Evolutionary conservation across 2,113 vertebrate genomes (phyloP).

Genomic region (Pteropus alecto): DNA sequence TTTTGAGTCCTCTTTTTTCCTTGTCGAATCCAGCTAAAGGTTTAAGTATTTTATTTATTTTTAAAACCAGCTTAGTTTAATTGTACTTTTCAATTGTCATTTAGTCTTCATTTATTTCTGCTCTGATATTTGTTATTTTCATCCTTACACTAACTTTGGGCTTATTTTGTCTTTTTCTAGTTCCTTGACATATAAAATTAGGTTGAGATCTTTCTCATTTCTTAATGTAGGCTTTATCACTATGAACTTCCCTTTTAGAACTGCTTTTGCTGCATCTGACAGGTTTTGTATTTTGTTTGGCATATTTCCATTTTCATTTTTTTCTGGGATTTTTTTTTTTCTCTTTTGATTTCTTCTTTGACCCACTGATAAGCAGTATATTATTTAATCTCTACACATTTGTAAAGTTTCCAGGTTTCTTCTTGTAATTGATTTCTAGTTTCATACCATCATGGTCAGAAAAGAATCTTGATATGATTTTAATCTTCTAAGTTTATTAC

Average conservation of each 20-base stretch:
- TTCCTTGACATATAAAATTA: neutral
- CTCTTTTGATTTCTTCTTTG: neutral
- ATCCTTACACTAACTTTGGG: neutral
- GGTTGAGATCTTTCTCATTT: neutral
- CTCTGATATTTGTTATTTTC: neutral
- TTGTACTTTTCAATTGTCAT: neutral
- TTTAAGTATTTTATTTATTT: neutral
- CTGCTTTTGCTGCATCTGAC: neutral
- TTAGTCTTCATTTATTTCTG: neutral
- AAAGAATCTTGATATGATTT: neutral
- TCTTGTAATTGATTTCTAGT: neutral
- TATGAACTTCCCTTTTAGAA: neutral
- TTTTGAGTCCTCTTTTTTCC: neutral
- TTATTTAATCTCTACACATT: neutral
- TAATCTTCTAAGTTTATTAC: neutral
- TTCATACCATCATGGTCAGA: neutral
- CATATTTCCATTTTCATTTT: neutral
- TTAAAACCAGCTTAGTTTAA: neutral
- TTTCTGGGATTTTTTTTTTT: neutral
- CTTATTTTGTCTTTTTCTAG: neutral
- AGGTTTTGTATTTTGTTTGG: neutral
- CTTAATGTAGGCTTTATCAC: neutral
- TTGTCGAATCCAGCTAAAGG: neutral
- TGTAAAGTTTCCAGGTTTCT: neutral
- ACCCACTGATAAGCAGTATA: neutral